These are phyloP conservation scores for Mus caroli DNA, from an alignment of 2,797 vertebrate species.

Conservation along the genomic window DNA sequence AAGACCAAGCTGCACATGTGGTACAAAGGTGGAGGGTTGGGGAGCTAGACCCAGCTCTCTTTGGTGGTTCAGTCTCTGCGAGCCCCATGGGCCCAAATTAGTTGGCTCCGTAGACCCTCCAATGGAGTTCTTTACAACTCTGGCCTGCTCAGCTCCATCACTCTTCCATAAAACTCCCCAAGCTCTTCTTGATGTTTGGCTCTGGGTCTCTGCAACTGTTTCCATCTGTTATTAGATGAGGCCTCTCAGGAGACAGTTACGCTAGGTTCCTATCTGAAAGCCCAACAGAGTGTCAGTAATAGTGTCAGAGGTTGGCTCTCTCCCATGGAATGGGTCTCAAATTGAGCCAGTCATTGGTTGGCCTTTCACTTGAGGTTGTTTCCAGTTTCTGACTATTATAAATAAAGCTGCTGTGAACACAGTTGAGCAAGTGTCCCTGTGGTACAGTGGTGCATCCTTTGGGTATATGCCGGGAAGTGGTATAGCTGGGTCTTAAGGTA, in stretches of 20 bases:
- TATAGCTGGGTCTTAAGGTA: too few relatives aligned
- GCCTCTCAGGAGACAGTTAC: background rate
- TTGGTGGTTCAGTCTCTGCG: background rate
- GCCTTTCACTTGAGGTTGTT: background rate
- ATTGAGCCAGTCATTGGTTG: background rate
- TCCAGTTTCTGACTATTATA: too few relatives aligned
- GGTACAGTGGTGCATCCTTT: too few relatives aligned
- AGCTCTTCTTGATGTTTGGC: background rate
- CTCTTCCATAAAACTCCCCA: background rate
- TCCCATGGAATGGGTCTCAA: background rate
- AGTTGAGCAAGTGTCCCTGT: too few relatives aligned
- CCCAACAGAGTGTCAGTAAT: background rate
- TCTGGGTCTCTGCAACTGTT: background rate
- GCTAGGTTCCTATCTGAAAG: background rate
- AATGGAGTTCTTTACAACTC: background rate
- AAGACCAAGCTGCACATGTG: background rate
- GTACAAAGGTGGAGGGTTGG: background rate
- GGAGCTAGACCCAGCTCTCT: background rate
- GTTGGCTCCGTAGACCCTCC: background rate
- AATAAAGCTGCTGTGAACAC: too few relatives aligned
- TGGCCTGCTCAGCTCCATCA: background rate
- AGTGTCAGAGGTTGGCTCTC: background rate
- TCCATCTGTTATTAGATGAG: background rate
- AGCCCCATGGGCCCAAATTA: background rate
- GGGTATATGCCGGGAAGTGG: too few relatives aligned